Evolutionary conservation across 2,113 vertebrate genomes (phyloP).

Genomic region (Phalacrocorax pelagicus): DNA sequence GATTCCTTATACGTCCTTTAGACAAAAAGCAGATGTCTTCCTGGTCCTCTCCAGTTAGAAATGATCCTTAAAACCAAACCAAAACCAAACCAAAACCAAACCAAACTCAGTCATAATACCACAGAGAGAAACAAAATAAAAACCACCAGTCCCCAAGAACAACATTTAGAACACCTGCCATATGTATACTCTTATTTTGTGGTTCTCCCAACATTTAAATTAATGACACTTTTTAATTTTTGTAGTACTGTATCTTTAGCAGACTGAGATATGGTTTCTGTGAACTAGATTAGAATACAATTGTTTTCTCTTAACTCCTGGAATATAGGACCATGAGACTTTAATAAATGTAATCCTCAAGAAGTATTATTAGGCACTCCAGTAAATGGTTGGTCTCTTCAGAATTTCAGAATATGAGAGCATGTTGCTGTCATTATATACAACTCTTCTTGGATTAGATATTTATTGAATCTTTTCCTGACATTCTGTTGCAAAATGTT

Average conservation of each 20-base stretch:
- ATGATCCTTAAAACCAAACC: background rate
- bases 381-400: background rate
- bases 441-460: background rate
- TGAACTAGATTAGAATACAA: background rate
- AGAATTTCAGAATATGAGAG: background rate
- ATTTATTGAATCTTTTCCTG: background rate
- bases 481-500: background rate
- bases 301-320: background rate
- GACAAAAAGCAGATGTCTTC: background rate
- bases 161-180: background rate
- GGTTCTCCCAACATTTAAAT: background rate
- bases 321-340: background rate
- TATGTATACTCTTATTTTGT: background rate
- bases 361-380: background rate
- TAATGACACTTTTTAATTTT: background rate
- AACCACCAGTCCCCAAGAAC: fast-evolving
- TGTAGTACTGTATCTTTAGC: background rate
- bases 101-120: background rate
- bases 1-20: background rate
- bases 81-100: background rate
- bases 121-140: background rate
- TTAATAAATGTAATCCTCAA: background rate
- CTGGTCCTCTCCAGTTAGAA: background rate
- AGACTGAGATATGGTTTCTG: background rate
- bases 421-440: background rate